Evolutionary conservation across 2,888 invertebrate species (phyloP), one percentile per base, ranked within the genome.

Genomic region (Cheilosia grossa): DNA sequence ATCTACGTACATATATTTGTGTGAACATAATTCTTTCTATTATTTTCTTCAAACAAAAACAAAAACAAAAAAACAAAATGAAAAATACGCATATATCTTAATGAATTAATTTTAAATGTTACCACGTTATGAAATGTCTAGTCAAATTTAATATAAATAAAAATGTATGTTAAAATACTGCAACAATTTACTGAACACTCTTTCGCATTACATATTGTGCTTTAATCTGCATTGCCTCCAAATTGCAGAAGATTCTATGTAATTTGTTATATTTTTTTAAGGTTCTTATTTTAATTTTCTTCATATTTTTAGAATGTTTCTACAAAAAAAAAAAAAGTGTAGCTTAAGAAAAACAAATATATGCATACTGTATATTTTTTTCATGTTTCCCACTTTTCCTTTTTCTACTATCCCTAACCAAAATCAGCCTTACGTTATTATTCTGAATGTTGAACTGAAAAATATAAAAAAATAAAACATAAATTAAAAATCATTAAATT

Each of bases 381-480:
- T 17, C 37, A 10, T 40, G 6, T 40, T 53, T 53, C 51, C 24
- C 13, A 21, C 40, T 58, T 37, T 58, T 58, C 15, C 40, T 40
- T 40, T 37, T 21, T 37, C 37, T 40, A 30, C 47, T 63, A 24
- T 59, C 59, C 59, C 42, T 59, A 42, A 59, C 59, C 40, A 27
- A 63, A 15, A n/a, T 63, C 61, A 63, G 61, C 61, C 61, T 63
- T 63, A 63, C 61, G 30, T 47, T 47, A 44, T 63, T 63, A 59
- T 63, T 63, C 61, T 47, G 47, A 63, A 63, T 30, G 61, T 47
- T 30, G 21, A 30, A 47, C 47, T 47, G 17, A 17, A 30, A 64
- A 64, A 64, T 1, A 47, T 13, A 3, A 42, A n/a, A 40, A 17
- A 7, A 33, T 0, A 17, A 44, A 30, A 64, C 49, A 64, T 2